Percentiles rank a stretch among this genome's conserved stretches.
Evolutionary conservation across 2,797 vertebrate genomes (phyloP).

Genomic region (Cuculus canorus): DNA sequence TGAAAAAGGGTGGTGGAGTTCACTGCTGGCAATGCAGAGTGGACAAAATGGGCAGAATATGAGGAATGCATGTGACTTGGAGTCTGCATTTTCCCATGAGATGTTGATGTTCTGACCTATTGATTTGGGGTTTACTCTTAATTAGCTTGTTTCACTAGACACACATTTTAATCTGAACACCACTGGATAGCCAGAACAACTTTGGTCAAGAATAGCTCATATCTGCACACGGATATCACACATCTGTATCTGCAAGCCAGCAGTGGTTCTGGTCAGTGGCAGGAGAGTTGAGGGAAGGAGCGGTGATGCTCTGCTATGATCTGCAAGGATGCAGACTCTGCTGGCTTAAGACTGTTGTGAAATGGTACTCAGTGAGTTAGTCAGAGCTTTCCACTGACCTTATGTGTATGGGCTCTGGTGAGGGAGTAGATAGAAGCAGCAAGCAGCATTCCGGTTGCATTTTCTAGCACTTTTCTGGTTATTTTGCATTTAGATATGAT

Average conservation of each 20-base stretch:
- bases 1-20: background rate
- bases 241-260: accelerated
- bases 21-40: too few relatives aligned
- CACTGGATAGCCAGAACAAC: accelerated
- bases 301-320: accelerated
- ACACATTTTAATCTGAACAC: background rate
- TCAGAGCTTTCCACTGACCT: background rate
- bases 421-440: background rate
- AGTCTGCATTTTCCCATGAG: background rate
- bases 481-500: background rate
- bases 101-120: too few relatives aligned
- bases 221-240: accelerated
- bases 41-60: background rate
- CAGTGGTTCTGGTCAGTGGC: background rate
- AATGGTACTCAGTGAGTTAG: background rate
- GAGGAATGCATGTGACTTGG: accelerated
- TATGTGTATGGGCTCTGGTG: background rate
- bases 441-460: background rate
- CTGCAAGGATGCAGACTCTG: background rate
- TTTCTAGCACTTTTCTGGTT: background rate
- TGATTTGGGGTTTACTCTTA: too few relatives aligned
- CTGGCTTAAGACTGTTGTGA: accelerated
- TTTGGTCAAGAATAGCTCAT: background rate
- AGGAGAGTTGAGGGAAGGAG: background rate
- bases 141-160: too few relatives aligned